phyloP scores from a whole-genome alignment of 1,140 invertebrate genomes.

The Thereuonema tuberculata region DNA sequence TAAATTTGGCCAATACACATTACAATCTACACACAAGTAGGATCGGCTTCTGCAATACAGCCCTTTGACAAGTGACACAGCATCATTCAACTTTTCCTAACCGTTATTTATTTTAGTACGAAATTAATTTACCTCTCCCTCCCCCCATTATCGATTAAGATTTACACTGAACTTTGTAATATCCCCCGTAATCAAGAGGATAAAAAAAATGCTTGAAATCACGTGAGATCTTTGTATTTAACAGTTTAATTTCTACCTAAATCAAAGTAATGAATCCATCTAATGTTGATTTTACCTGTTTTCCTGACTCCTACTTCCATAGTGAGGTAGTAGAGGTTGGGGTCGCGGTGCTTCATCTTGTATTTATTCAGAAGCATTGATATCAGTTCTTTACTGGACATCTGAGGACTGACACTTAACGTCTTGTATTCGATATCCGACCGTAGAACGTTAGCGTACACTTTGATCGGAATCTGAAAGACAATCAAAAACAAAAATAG shows the following conservation, averaged over 20 bases:
- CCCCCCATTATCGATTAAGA: no score
- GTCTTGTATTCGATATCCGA: constrained; percentile 90
- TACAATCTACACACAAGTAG: no score
- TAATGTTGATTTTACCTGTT: constrained; percentile 22
- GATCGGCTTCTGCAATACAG: no score
- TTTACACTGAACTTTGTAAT: no score
- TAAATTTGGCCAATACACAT: no score
- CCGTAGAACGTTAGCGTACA: constrained; percentile 71
- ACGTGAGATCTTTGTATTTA: no score
- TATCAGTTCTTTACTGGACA: constrained; percentile 71
- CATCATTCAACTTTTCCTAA: no score
- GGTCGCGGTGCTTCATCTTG: constrained; percentile 78
- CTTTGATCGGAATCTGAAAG: constrained; percentile 76
- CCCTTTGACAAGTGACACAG: no score
- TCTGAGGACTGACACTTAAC: constrained; percentile 66
- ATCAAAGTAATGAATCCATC: neutral
- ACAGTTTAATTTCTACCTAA: neutral
- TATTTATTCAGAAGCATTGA: constrained; percentile 71
- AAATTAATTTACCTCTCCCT: no score
- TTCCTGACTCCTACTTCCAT: constrained; percentile 75
- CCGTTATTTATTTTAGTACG: no score
- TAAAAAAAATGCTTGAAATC: no score
- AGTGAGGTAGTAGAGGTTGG: constrained; percentile 78
- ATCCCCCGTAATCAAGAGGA: no score
- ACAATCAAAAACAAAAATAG: constrained; percentile 9